A percentile compares a stretch with the other conserved stretches of the same genome.
Conservation (phyloP, 2,113 vertebrate genomes). For the Indicator indicator region DNA sequence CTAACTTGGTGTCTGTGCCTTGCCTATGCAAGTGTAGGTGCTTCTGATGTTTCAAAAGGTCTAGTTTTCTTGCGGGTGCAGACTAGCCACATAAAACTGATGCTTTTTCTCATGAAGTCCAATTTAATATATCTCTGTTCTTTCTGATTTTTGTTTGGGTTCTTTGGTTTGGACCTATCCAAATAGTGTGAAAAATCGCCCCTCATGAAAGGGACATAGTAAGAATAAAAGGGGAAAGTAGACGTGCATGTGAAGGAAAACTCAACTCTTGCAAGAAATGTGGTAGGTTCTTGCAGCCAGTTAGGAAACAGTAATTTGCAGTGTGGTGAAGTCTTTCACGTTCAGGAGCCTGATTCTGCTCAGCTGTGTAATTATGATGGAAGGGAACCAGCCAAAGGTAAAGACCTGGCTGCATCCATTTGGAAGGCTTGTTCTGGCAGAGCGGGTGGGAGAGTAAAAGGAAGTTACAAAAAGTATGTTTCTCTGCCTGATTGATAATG, state of each 20-base stretch:
- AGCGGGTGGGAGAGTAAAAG: conserved; percentile 28
- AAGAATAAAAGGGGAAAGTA: background rate
- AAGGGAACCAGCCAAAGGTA: conserved; percentile 84
- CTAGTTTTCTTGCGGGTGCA: background rate
- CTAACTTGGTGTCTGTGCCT: too few species aligned
- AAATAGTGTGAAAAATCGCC: background rate
- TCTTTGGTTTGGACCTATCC: background rate
- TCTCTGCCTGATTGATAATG: conserved; percentile 85
- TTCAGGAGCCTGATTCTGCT: conserved; percentile 80
- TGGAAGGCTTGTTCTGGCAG: conserved; percentile 76
- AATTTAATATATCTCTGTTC: background rate
- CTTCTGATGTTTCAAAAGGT: background rate
- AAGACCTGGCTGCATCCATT: conserved; percentile 78
- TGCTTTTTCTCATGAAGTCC: background rate
- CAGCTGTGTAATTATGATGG: conserved; percentile 93
- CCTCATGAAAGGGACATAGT: accelerated
- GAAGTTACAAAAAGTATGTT: conserved; percentile 78
- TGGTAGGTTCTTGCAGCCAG: conserved; percentile 51
- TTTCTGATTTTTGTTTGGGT: background rate
- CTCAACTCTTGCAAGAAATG: conserved; percentile 20
- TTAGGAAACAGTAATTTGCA: conserved; percentile 77
- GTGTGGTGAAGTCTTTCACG: conserved; percentile 82
- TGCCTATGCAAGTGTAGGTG: background rate
- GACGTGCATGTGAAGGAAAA: background rate
- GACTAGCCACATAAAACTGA: background rate